Conservation (phyloP, 2,888 invertebrate species). For the Phrixothrix hirtus region DNA sequence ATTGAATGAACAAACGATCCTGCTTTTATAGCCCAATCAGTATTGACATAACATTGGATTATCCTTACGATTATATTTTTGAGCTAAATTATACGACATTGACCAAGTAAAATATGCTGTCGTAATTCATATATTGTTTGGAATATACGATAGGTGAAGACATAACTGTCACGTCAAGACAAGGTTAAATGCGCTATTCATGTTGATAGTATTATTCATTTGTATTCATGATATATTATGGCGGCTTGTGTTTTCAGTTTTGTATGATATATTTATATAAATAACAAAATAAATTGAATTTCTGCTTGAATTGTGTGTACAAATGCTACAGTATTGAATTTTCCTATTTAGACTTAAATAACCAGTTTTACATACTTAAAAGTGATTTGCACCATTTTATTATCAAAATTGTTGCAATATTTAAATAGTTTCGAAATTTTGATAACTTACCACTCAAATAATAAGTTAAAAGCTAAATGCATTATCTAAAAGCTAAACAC, state of each 20-base stretch:
- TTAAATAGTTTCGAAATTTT: no score
- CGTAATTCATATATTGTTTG: conserved; percentile 18
- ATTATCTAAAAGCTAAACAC: no score
- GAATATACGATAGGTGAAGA: conserved; percentile 19
- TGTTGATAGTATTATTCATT: conserved; percentile 23
- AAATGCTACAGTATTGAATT: no score
- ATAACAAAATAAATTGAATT: no score
- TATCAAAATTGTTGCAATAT: no score
- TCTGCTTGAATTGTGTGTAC: no score
- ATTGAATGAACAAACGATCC: neutral
- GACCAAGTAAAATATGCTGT: conserved; percentile 19
- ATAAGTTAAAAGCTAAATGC: no score
- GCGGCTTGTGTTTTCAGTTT: neutral
- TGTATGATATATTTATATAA: neutral
- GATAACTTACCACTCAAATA: no score
- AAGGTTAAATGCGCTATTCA: conserved; percentile 20
- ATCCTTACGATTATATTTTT: conserved; percentile 10
- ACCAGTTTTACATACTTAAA: no score
- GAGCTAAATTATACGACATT: conserved; percentile 28
- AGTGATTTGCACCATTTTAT: no score
- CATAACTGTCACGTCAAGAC: conserved; percentile 20
- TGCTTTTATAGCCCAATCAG: conserved; percentile 11
- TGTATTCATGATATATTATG: conserved; percentile 18
- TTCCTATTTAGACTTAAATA: no score
- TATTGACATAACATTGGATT: conserved; percentile 14